Evolutionary conservation across 1,140 invertebrate genomes (phyloP).

Genomic region (Drosophila tsacasi): DNA sequence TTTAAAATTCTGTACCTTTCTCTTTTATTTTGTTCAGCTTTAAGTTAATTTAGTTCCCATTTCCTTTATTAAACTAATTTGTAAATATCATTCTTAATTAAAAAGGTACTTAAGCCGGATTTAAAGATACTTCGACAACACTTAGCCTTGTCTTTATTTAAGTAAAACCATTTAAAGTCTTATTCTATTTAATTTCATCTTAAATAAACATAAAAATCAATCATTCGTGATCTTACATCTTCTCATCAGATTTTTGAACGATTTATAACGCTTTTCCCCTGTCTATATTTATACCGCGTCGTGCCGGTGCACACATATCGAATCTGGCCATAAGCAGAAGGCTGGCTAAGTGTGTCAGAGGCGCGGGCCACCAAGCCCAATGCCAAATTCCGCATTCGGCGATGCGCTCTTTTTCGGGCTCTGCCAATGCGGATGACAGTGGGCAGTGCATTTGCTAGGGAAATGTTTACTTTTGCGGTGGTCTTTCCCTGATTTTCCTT

Average conservation of each 20-base stretch:
- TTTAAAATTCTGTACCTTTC: too few species aligned
- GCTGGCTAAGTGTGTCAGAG: conserved; percentile 62
- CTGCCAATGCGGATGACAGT: conserved; percentile 46
- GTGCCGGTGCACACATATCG: conserved; percentile 29
- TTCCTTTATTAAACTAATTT: too few species aligned
- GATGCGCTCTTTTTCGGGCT: conserved; percentile 37
- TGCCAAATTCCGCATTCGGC: conserved; percentile 74
- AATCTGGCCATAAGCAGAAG: conserved; percentile 45
- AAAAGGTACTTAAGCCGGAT: too few species aligned
- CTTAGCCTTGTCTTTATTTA: neutral
- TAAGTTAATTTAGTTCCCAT: too few species aligned
- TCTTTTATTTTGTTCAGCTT: too few species aligned
- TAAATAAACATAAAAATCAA: conserved; percentile 2
- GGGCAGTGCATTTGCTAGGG: conserved; percentile 1
- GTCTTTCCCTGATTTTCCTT: conserved; percentile 15
- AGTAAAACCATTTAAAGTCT: neutral
- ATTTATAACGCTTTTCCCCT: conserved; percentile 7
- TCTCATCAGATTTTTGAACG: neutral
- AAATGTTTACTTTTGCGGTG: conserved; percentile 17
- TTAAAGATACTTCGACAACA: neutral
- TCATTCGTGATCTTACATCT: neutral
- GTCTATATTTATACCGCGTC: conserved; percentile 21
- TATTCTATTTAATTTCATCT: neutral
- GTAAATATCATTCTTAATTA: too few species aligned
- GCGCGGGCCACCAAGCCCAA: conserved; percentile 41